Base-by-base conservation (phyloP, 1,140 invertebrate genomes). In the Eueides isabella region DNA sequence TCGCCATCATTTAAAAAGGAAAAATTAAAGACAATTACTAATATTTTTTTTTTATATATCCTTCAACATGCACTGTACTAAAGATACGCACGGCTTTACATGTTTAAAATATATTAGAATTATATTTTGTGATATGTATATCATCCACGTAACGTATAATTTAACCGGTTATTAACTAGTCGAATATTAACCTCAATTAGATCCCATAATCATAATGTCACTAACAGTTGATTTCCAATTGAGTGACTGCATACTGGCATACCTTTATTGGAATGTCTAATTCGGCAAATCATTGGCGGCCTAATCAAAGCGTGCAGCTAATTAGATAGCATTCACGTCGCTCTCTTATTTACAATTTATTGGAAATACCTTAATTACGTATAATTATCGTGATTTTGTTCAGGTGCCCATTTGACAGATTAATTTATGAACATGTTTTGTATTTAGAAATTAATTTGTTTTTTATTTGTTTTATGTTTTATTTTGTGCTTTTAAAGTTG, bases 221-320 rank as follows among this genome's bases (percentile, higher is more conserved):
- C 48, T 55, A 31, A 31, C 28, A 63, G 61, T 29, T 31, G 29
- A 63, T 63, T 30, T 12, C 61, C 61, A 63, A 30, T n/a, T 29
- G 28, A 4, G 16, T 63, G 61, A 29, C 61, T 63, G 48, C 48
- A 63, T 63, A 30, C 26, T 63, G 29, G 14, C 61, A 63, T 63
- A 63, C 61, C 61, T n/a, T 63, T 31, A 63, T 31, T 63, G 61
- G 61, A 30, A 63, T 63, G 61, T 63, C 61, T 63, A 31, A 63
- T 63, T 63, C 19, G 61, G 61, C 61, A 63, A 63, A 63, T 55
- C 48, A 23, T 63, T 31, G 61, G 61, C 61, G 61, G 61, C 61
- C 26, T 30, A 31, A 63, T 30, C 61, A 63, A 63, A 63, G 29
- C 61, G 29, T 63, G 61, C 61, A 63, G 61, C 29, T 63, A 63